Percentiles rank a stretch among this genome's conserved stretches.
Evolutionary conservation across 2,113 vertebrate species (phyloP).

Genomic region (Cervus canadensis): DNA sequence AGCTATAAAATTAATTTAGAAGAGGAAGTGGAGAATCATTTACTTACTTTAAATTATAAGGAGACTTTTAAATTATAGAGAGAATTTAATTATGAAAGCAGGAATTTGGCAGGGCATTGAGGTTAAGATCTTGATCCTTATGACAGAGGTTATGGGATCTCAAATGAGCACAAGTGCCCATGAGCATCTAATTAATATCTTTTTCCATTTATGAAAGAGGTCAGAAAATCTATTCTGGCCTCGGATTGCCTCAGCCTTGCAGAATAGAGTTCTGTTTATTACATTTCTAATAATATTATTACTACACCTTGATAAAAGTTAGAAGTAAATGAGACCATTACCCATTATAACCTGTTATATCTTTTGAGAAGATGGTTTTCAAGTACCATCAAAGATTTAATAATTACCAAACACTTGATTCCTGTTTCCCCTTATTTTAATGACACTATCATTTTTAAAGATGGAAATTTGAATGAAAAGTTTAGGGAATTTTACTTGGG

Average conservation of each 20-base stretch:
- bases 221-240: conserved; percentile 58
- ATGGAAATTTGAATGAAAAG: conserved; percentile 78
- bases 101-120: conserved; percentile 26
- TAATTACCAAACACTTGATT: conserved; percentile 76
- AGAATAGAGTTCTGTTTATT: conserved; percentile 75
- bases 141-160: conserved; percentile 53
- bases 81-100: conserved; percentile 44
- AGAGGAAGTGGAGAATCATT: conserved; percentile 57
- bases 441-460: conserved; percentile 77
- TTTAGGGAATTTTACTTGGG: conserved; percentile 74
- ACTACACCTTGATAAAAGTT: conserved; percentile 73
- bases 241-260: conserved; percentile 44
- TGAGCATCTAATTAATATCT: conserved; percentile 55
- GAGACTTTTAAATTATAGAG: background rate
- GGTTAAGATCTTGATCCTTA: conserved; percentile 58
- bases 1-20: conserved; percentile 29
- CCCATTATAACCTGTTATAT: conserved; percentile 71
- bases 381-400: conserved; percentile 76
- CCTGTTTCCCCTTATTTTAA: conserved; percentile 76
- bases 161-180: conserved; percentile 51
- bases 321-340: conserved; percentile 75
- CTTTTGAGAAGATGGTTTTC: conserved; percentile 78
- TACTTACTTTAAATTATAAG: conserved; percentile 59
- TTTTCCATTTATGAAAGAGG: conserved; percentile 47
- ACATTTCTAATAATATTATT: conserved; percentile 73